Evolutionary conservation across 2,113 vertebrate species (phyloP).

Genomic region (Cairina moschata): DNA sequence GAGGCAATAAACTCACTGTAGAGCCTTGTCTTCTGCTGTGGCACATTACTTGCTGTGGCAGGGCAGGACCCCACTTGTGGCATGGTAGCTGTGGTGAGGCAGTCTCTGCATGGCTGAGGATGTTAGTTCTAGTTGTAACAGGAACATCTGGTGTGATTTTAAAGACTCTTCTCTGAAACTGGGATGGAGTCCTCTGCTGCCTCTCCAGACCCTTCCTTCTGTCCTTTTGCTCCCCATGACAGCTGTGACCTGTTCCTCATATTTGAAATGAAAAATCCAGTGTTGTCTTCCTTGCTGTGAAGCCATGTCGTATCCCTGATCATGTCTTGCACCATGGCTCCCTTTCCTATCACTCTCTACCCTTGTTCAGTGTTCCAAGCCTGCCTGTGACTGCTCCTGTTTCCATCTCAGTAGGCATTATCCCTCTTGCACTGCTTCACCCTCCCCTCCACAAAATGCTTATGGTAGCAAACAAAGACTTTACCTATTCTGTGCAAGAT

Average conservation of each 20-base stretch:
- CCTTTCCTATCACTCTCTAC: background rate
- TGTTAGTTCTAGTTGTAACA: background rate
- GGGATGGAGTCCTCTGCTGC: background rate
- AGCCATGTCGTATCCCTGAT: background rate
- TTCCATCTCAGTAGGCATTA: background rate
- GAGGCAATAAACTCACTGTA: background rate
- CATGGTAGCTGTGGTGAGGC: background rate
- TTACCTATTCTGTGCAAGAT: background rate
- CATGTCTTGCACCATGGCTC: background rate
- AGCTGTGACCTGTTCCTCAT: background rate
- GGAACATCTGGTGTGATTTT: background rate
- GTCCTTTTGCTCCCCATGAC: background rate
- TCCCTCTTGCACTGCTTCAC: fast-evolving
- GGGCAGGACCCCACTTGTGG: background rate
- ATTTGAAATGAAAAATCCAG: background rate
- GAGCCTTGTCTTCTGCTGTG: background rate
- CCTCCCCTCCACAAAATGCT: background rate
- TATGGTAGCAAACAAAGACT: background rate
- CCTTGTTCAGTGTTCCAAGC: background rate
- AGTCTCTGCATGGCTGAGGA: background rate
- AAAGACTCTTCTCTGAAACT: background rate
- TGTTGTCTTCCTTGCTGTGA: background rate
- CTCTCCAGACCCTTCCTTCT: background rate
- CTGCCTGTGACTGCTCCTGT: background rate
- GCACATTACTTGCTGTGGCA: background rate